Percentiles rank a stretch among this genome's conserved stretches.
Conservation (phyloP, 1,140 invertebrate genomes). For the Tyrophagus putrescentiae region DNA sequence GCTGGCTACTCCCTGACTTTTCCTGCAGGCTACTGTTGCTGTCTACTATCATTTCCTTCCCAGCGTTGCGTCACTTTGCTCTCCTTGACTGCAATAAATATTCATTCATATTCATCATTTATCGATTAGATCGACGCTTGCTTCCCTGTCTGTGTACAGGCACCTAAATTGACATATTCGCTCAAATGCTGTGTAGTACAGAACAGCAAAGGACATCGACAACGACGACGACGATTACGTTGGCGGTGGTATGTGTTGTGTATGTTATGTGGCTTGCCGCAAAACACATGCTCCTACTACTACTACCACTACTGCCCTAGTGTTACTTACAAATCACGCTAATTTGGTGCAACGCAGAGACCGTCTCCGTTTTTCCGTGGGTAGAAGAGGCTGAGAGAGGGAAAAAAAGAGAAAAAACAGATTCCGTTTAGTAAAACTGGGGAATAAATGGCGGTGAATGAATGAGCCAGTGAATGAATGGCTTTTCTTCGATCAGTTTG, state of each 20-base stretch:
- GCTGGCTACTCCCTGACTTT: too few relatives aligned
- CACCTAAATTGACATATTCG: slow-evolving; percentile 1
- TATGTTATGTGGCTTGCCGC: neutral
- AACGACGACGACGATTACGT: too few relatives aligned
- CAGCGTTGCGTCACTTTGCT: too few relatives aligned
- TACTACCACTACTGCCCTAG: neutral
- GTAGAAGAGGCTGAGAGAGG: neutral
- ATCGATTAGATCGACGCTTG: neutral
- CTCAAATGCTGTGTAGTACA: too few relatives aligned
- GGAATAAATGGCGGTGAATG: neutral
- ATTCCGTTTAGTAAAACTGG: neutral
- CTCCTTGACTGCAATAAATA: slow-evolving; percentile 10
- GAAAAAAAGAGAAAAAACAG: neutral
- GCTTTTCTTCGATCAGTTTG: slow-evolving; percentile 3
- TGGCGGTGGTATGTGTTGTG: too few relatives aligned
- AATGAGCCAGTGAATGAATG: neutral
- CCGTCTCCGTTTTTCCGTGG: slow-evolving; percentile 7
- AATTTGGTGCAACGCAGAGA: slow-evolving; percentile 23
- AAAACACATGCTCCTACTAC: neutral
- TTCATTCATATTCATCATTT: slow-evolving; percentile 12
- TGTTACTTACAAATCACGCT: slow-evolving; percentile 30
- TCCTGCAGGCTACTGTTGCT: too few relatives aligned
- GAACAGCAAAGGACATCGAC: too few relatives aligned
- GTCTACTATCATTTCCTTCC: too few relatives aligned
- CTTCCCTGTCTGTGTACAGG: too few relatives aligned